Conservation (phyloP, 1,140 invertebrate species). For the Neodiprion lecontei region DNA sequence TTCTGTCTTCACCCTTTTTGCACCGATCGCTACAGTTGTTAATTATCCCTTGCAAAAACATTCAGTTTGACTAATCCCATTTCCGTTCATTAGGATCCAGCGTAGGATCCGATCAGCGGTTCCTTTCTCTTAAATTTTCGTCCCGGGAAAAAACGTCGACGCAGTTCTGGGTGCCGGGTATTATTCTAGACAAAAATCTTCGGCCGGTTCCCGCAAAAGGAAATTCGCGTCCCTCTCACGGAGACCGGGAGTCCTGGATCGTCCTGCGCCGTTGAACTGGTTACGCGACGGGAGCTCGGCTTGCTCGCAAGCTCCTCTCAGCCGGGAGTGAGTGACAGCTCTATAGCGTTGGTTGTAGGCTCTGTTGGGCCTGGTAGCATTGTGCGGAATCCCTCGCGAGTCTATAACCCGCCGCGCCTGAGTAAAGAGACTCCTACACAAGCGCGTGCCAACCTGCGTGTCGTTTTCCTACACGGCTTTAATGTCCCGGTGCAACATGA, state of each 20-base stretch:
- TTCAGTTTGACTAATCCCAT: too few species aligned
- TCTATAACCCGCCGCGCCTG: not conserved
- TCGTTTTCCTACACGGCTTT: not conserved
- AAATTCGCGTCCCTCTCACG: not conserved
- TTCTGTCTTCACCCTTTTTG: too few species aligned
- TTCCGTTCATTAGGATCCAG: too few species aligned
- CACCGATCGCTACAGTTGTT: too few species aligned
- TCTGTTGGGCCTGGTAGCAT: slow-evolving; percentile 52
- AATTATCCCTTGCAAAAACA: too few species aligned
- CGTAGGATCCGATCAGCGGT: too few species aligned
- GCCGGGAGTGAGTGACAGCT: slow-evolving; percentile 53
- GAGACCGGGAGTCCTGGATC: slow-evolving; percentile 16
- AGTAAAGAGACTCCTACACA: not conserved
- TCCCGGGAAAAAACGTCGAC: too few species aligned
- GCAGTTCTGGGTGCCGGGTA: too few species aligned
- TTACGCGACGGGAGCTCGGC: not conserved
- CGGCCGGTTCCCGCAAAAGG: not conserved
- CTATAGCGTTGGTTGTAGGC: slow-evolving; percentile 47
- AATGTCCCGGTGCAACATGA: not conserved
- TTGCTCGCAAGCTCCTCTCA: slow-evolving; percentile 28
- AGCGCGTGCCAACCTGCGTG: too few species aligned
- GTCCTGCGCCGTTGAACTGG: not conserved
- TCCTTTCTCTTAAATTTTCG: too few species aligned
- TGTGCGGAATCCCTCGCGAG: slow-evolving; percentile 38
- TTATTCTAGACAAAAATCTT: too few species aligned